Conservation (phyloP, 2,888 invertebrate species). For the Eupithecia inturbata region DNA sequence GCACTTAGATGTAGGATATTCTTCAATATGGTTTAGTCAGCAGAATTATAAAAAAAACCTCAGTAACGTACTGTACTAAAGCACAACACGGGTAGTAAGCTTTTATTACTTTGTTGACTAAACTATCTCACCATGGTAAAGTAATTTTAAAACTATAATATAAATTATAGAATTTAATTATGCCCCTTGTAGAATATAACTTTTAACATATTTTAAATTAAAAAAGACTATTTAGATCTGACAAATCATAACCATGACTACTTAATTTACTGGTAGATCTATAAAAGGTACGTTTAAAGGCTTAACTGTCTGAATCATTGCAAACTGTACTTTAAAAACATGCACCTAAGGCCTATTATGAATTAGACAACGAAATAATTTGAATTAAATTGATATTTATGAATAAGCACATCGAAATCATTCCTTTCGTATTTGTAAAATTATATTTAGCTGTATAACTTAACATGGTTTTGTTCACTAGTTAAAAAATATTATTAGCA, state of each 20-base stretch:
- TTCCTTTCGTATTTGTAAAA: slow-evolving; percentile 49
- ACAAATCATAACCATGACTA: slow-evolving; percentile 18
- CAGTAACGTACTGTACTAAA: background rate
- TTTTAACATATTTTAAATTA: slow-evolving; percentile 43
- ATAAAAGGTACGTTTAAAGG: background rate
- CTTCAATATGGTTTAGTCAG: slow-evolving; percentile 25
- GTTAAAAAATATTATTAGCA: background rate
- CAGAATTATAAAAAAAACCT: slow-evolving; percentile 14
- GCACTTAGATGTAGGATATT: slow-evolving; percentile 37
- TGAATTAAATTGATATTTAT: slow-evolving; percentile 29
- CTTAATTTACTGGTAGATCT: slow-evolving; percentile 11
- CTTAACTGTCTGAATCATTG: background rate
- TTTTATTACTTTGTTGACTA: slow-evolving; percentile 29
- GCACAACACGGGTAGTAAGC: too few relatives aligned
- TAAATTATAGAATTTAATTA: slow-evolving; percentile 40
- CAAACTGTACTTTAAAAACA: slow-evolving; percentile 5
- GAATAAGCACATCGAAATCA: slow-evolving; percentile 63
- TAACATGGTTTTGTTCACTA: background rate
- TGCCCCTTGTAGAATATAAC: slow-evolving; percentile 47
- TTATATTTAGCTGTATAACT: slow-evolving; percentile 19
- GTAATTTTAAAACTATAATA: slow-evolving; percentile 37
- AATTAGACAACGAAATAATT: slow-evolving; percentile 46
- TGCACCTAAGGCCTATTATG: slow-evolving; percentile 14
- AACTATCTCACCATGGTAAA: slow-evolving; percentile 44
- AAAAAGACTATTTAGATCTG: slow-evolving; percentile 55